These are phyloP conservation scores for Microcebus murinus DNA, from an alignment of 2,113 vertebrate species.

Conservation along the genomic window DNA sequence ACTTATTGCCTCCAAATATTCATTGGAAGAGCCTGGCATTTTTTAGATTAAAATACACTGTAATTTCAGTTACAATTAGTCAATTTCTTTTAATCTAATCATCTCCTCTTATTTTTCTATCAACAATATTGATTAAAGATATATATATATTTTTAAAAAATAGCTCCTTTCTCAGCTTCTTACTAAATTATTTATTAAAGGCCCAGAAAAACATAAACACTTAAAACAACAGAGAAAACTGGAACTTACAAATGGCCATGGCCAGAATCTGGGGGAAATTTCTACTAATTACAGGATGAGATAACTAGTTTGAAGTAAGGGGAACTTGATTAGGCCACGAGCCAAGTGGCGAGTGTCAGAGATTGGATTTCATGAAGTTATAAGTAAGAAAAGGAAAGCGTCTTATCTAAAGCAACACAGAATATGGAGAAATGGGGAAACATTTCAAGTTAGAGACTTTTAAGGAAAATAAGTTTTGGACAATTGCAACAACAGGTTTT, in stretches of 20 bases:
- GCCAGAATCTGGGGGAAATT: not conserved
- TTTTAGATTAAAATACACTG: conserved; percentile 52
- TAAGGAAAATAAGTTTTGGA: not conserved
- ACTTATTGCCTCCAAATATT: conserved; percentile 53
- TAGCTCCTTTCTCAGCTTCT: conserved; percentile 40
- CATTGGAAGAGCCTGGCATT: conserved; percentile 47
- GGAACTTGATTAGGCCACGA: not conserved
- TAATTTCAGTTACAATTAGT: conserved; percentile 51
- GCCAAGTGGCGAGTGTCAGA: not conserved
- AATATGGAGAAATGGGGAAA: not conserved
- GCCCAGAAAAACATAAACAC: conserved; percentile 35
- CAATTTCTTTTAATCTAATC: conserved; percentile 64
- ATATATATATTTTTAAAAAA: not conserved
- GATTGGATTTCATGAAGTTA: not conserved
- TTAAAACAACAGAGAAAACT: conserved; percentile 27
- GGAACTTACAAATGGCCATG: not conserved
- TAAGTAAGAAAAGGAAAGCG: not conserved
- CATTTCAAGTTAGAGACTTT: not conserved
- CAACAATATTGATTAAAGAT: conserved; percentile 58
- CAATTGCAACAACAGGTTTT: not conserved
- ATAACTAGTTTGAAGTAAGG: conserved; percentile 6
- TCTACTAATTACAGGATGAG: not conserved
- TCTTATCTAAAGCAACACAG: not conserved
- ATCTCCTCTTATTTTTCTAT: conserved; percentile 45
- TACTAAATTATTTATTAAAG: conserved; percentile 47